Percentiles rank a stretch among this genome's conserved stretches.
These are phyloP conservation scores for Bubo blakistoni DNA, from an alignment of 2,113 vertebrate species.

Conservation along the genomic window DNA sequence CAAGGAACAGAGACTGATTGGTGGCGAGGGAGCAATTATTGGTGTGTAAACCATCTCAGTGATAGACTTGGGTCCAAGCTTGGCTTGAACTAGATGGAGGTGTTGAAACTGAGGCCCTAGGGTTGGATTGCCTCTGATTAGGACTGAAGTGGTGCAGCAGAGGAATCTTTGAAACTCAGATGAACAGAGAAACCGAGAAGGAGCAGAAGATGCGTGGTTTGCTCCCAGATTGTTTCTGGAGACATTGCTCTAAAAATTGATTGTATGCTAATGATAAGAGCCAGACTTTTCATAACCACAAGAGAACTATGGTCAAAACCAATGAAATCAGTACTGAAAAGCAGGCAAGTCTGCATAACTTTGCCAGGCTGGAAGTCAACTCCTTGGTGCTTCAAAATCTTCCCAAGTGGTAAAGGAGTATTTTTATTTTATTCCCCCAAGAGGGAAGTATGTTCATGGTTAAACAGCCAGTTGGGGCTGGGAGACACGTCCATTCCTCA, in stretches of 20 bases:
- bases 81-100: neutral
- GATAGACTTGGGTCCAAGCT: neutral
- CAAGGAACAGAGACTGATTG: neutral
- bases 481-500: neutral
- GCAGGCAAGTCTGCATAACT: neutral
- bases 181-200: accelerated
- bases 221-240: neutral
- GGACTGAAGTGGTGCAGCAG: neutral
- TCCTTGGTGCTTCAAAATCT: neutral
- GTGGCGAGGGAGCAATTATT: neutral
- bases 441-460: neutral
- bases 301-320: neutral
- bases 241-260: neutral
- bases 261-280: neutral
- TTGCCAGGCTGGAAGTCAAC: neutral
- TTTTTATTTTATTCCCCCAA: neutral
- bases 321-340: neutral
- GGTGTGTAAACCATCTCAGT: neutral
- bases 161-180: neutral
- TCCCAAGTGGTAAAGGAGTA: neutral
- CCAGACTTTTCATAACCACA: neutral
- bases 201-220: neutral
- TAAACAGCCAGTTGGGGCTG: neutral
- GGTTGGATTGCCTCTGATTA: neutral
- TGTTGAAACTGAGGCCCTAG: neutral